Conservation (phyloP, 2,888 invertebrate genomes). For the Neoitamus cyanurus region DNA sequence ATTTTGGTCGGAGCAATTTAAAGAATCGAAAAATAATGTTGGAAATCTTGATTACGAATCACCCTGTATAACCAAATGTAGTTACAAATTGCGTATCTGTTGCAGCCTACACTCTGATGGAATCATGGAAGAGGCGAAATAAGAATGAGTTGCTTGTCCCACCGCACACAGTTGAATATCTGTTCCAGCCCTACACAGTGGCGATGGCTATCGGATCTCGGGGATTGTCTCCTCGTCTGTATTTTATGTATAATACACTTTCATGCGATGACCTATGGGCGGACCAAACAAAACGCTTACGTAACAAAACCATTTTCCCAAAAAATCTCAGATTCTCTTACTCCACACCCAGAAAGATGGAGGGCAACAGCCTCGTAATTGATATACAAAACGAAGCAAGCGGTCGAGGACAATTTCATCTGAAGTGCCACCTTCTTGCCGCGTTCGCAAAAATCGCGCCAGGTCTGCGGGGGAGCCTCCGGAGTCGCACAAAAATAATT, state of each 20-base stretch:
- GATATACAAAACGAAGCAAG: not conserved
- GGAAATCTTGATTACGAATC: too few species aligned
- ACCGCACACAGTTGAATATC: too few species aligned
- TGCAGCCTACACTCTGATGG: too few species aligned
- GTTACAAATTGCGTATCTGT: too few species aligned
- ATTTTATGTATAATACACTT: not conserved
- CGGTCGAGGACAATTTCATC: not conserved
- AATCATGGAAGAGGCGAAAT: too few species aligned
- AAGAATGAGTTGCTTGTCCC: too few species aligned
- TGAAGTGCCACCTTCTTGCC: not conserved
- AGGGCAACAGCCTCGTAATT: not conserved
- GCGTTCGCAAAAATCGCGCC: not conserved
- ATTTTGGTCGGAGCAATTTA: too few species aligned
- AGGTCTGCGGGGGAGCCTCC: not conserved
- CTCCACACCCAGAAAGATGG: not conserved
- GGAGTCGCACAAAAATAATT: not conserved
- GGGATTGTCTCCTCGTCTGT: not conserved
- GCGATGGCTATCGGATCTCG: too few species aligned
- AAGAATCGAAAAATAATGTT: too few species aligned
- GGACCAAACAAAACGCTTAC: not conserved
- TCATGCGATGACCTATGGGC: not conserved
- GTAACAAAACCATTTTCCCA: not conserved
- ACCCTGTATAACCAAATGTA: too few species aligned
- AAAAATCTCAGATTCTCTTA: not conserved
- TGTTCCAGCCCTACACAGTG: too few species aligned